Base-by-base conservation (phyloP, 2,797 vertebrate species). In the Syndactyla subalaris region DNA sequence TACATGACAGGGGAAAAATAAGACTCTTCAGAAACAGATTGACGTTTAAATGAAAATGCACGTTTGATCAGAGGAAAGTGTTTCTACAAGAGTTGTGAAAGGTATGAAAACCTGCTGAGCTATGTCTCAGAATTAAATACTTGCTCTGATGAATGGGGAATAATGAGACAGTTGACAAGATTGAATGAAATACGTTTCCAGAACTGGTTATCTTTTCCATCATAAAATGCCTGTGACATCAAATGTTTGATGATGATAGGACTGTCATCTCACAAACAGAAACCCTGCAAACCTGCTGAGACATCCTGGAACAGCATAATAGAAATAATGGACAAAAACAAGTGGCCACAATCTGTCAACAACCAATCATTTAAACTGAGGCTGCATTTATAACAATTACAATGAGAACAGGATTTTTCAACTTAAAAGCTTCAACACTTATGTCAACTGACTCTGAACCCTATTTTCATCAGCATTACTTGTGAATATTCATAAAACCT, bases 71-170 rank as follows among this genome's bases (percentile, higher is more conserved):
- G 67, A 45, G 29, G 46, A 36, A 85, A 92, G 41, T 48, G n/a
- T 38, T 88, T 95, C 72, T 72, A 1, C 45, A 73, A 86, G 61
- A 83, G 58, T 14, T 30, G 57, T 45, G 45, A 75, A 90, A 91
- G 38, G 67, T 51, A 80, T 32, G 46, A 61, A 74, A 88, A 91
- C 59, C 34, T 76, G 48, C 29, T 80, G 71, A 95, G 26, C 19
- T 86, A 27, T 21, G 71, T 84, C 73, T 91, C 77, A 91, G 85
- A 95, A 90, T 63, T 93, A 95, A 97, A 93, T 93, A 91, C 54
- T 71, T 92, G n/a, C 62, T 90, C 66, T 84, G 84, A 92, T 80
- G 74, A 96, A 75, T 68, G 67, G n/a, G 8, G 14, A 94, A 87
- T 92, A 95, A 95, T 92, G 72, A 96, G 51, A 88, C 30, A 65